These are phyloP conservation scores for Limnothrissa miodon DNA, from an alignment of 2,113 vertebrate genomes.

Conservation along the genomic window DNA sequence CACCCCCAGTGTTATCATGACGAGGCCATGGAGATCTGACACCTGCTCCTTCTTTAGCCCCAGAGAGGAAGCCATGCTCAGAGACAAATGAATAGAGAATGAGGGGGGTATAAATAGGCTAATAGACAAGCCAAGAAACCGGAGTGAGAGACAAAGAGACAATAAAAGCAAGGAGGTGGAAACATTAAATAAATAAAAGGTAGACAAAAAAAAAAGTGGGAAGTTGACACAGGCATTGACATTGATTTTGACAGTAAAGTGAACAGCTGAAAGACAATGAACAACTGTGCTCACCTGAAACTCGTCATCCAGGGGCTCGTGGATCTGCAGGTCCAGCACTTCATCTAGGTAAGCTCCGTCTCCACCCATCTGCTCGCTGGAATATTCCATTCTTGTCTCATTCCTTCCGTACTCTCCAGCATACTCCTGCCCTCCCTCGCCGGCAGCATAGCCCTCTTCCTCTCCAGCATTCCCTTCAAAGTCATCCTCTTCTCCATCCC, in stretches of 20 bases:
- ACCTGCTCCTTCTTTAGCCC: slow-evolving; percentile 65
- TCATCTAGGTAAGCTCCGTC: slow-evolving; percentile 81
- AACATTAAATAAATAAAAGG: neutral
- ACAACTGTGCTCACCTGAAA: slow-evolving; percentile 65
- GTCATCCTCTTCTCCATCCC: slow-evolving; percentile 75
- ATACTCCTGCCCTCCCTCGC: slow-evolving; percentile 53
- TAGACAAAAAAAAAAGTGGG: neutral
- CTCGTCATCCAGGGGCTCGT: slow-evolving; percentile 88
- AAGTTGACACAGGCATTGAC: neutral
- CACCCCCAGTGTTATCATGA: slow-evolving; percentile 74
- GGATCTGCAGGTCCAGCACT: slow-evolving; percentile 94
- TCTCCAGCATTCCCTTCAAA: slow-evolving; percentile 75
- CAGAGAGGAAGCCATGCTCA: slow-evolving; percentile 56
- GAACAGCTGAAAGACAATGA: neutral
- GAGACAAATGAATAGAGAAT: slow-evolving; percentile 12
- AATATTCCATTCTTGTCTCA: slow-evolving; percentile 74
- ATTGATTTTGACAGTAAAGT: neutral
- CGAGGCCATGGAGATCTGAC: slow-evolving; percentile 69
- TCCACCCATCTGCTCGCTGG: slow-evolving; percentile 73
- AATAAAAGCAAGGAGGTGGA: slow-evolving; percentile 45
- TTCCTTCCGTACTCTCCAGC: slow-evolving; percentile 63
- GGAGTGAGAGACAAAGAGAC: neutral
- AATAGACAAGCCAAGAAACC: neutral
- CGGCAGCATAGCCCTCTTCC: slow-evolving; percentile 69
- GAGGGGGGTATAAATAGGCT: neutral